Conservation (phyloP, 2,888 invertebrate species). For the Margaritifera margaritifera region DNA sequence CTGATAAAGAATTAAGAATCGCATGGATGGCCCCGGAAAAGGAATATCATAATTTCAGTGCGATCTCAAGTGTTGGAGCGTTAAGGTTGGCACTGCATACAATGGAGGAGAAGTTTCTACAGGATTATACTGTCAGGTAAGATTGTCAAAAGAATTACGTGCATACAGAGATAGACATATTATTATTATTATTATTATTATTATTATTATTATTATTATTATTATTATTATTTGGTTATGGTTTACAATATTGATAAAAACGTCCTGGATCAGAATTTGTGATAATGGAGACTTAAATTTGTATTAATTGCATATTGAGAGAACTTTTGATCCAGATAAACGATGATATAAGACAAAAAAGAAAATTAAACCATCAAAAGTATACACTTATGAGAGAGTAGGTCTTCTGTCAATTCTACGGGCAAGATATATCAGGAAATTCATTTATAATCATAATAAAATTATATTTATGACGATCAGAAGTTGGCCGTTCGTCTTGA, state of each 20-base stretch:
- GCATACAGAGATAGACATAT: too few species aligned
- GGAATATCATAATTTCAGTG: constrained; percentile 56
- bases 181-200: constrained; percentile 1
- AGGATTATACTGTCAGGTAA: constrained; percentile 43
- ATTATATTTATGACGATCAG: too few species aligned
- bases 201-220: constrained; percentile 5
- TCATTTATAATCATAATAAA: too few species aligned
- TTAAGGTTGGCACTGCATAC: constrained; percentile 51
- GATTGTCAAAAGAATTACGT: constrained; percentile 8
- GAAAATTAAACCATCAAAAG: too few species aligned
- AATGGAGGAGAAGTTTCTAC: constrained; percentile 23
- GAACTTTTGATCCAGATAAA: too few species aligned
- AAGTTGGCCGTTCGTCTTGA: too few species aligned
- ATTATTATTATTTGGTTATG: constrained; percentile 7
- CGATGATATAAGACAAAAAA: too few species aligned
- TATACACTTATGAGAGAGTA: too few species aligned
- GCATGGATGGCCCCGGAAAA: constrained; percentile 63
- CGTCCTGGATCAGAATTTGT: neutral
- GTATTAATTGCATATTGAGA: too few species aligned
- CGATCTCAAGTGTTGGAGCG: constrained; percentile 55
- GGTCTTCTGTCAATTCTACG: too few species aligned
- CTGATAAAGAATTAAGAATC: constrained; percentile 54
- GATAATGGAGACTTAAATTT: too few species aligned
- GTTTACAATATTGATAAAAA: neutral
- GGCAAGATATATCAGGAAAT: too few species aligned